Evolutionary conservation across 2,113 vertebrate genomes (phyloP), one percentile per base, ranked within the genome.

Genomic region (Mobula birostris): DNA sequence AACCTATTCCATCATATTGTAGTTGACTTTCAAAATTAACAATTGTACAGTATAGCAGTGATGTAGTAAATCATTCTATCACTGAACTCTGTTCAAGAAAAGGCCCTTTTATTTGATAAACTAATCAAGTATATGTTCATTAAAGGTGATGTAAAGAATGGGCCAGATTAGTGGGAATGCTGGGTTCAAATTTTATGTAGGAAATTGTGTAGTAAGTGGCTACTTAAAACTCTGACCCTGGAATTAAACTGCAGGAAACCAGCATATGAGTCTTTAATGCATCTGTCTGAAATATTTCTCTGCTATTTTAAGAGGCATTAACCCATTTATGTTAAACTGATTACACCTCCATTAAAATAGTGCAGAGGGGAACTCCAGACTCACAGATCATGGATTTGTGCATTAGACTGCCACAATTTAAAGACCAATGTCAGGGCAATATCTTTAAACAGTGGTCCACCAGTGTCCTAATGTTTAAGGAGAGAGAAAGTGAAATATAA

Each of bases 201-300:
- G 85, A 90, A 90, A 90, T 90, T 66, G 85, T 68, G 85, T 19
- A 90, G 15, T 90, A 90, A 90, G 85, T 90, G 85, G 85, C 24
- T 66, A 90, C 85, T 90, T 90, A 90, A 36, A 90, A 66, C 85
- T 90, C 66, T 90, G 85, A 90, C 85, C 85, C 85, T 90, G 85
- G 63, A 90, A 66, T 90, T 90, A 66, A 29, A 15, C 85, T 68
- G 85, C 66, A 66, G 85, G 61, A 66, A 90, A 32, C 61, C 85
- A 66, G 61, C 61, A 36, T 36, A 36, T n/a, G n/a, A 90, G 85
- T 90, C 61, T 90, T 90, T 66, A 90, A 66, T 90, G 85, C 61
- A 68, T 90, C 66, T 66, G 29, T 90, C 85, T 90, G 61, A 90
- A 90, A 68, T 90, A 66, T 32, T 90, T 32, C 85, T 66, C 85